Evolutionary conservation across 53 echinoderm and acorn worm species (phyloP).

Genomic region (Stichopus horrens): DNA sequence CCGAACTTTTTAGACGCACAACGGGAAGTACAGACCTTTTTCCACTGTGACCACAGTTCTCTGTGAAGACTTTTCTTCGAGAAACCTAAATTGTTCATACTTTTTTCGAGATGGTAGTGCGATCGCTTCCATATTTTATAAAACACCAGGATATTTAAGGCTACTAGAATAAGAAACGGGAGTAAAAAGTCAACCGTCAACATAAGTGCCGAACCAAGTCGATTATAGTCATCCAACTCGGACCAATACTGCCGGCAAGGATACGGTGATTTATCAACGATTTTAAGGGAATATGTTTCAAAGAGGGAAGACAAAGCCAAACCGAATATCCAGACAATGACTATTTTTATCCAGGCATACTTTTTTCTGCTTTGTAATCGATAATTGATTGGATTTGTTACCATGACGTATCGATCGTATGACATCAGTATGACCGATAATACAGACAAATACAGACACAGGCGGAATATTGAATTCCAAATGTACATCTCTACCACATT

Average conservation of each 20-base stretch:
- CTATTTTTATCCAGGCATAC: conserved; percentile 28
- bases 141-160: conserved; percentile 31
- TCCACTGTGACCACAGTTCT: conserved; percentile 17
- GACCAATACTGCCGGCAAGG: conserved; percentile 9
- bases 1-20: neutral
- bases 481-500: neutral
- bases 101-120: neutral
- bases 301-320: conserved; percentile 3
- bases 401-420: conserved; percentile 41
- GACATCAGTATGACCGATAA: conserved; percentile 24
- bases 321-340: conserved; percentile 8
- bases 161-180: conserved; percentile 7
- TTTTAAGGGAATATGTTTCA: conserved; percentile 20
- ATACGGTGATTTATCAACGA: conserved; percentile 13
- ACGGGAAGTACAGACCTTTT: neutral
- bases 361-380: neutral
- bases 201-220: neutral
- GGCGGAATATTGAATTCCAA: conserved; percentile 27
- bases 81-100: conserved; percentile 29
- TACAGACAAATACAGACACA: conserved; percentile 29
- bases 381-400: conserved; percentile 42
- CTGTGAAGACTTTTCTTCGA: conserved; percentile 7
- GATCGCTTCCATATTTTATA: conserved; percentile 35
- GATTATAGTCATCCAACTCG: neutral
- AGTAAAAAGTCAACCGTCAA: conserved; percentile 20